Conservation (phyloP, 2,113 vertebrate genomes). For the Chionis minor region DNA sequence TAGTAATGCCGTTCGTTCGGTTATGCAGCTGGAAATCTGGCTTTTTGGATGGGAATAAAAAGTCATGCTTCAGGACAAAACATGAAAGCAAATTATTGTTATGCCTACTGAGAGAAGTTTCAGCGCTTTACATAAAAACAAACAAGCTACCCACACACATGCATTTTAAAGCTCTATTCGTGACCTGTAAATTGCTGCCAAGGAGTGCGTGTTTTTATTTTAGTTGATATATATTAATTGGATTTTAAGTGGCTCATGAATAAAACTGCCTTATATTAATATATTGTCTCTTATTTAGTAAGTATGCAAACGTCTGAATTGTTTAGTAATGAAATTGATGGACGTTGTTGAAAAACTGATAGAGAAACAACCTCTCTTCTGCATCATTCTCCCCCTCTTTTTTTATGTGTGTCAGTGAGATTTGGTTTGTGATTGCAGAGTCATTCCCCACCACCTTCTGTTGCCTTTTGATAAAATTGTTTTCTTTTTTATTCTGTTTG, state of each 20-base stretch:
- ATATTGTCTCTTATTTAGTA: not conserved
- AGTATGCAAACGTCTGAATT: not conserved
- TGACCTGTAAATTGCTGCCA: slow-evolving; percentile 8
- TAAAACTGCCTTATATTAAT: slow-evolving; percentile 7
- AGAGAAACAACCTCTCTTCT: not conserved
- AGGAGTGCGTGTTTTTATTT: slow-evolving; percentile 25
- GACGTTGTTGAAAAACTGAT: not conserved
- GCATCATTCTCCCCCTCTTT: not conserved
- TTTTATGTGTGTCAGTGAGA: not conserved
- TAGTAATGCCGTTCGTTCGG: slow-evolving; percentile 17
- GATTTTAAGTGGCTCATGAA: slow-evolving; percentile 37
- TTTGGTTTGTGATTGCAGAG: not conserved
- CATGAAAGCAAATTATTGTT: slow-evolving; percentile 50
- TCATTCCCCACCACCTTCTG: not conserved
- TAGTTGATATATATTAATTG: slow-evolving; percentile 40
- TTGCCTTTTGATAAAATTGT: not conserved
- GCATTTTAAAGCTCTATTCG: not conserved
- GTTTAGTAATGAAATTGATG: not conserved
- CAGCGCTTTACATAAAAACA: slow-evolving; percentile 35
- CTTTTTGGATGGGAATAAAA: slow-evolving; percentile 38
- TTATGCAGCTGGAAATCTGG: slow-evolving; percentile 7
- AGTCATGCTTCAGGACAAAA: slow-evolving; percentile 52
- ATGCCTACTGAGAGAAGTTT: slow-evolving; percentile 22
- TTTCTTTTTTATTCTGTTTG: not conserved
- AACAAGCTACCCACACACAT: slow-evolving; percentile 27